Percentiles rank a stretch among this genome's conserved stretches.
Evolutionary conservation across 92 coral and sea anemone species (phyloP).

Genomic region (Scolanthus callimorphus): DNA sequence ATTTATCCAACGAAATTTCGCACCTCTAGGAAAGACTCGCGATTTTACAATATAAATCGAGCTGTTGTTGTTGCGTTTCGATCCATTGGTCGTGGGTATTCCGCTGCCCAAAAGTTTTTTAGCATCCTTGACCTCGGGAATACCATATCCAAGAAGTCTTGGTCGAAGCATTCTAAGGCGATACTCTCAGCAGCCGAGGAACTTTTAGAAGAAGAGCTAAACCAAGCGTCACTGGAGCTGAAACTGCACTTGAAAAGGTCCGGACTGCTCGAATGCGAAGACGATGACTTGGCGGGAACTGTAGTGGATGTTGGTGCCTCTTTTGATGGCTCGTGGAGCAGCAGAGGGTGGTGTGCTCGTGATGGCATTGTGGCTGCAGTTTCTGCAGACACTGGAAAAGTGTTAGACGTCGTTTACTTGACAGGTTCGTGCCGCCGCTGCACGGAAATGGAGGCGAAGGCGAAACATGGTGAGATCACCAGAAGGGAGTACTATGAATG

Average conservation of each 20-base stretch:
- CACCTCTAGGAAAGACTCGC: constrained; percentile 24
- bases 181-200: constrained; percentile 3
- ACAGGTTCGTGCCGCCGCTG: constrained; percentile 25
- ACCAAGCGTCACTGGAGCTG: constrained; percentile 19
- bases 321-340: constrained; percentile 53
- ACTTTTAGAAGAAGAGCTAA: constrained; percentile 19
- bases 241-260: constrained; percentile 11
- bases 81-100: constrained; percentile 35
- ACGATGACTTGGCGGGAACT: constrained; percentile 19
- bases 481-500: not conserved
- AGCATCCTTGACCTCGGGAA: constrained; percentile 32
- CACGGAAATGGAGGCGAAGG: constrained; percentile 15
- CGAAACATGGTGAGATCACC: not conserved
- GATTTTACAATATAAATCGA: constrained; percentile 37
- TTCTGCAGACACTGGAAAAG: constrained; percentile 44
- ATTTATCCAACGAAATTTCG: constrained; percentile 28
- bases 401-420: constrained; percentile 35
- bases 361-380: constrained; percentile 48
- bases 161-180: constrained; percentile 27
- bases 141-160: constrained; percentile 21
- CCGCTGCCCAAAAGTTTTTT: constrained; percentile 40
- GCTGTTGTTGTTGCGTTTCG: constrained; percentile 42
- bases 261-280: constrained; percentile 17
- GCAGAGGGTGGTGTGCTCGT: constrained; percentile 41
- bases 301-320: constrained; percentile 27